A percentile compares a stretch with the other conserved stretches of the same genome.
These are phyloP conservation scores for Brachyhypopomus occidentalis DNA, from an alignment of 2,113 vertebrate species.

Conservation along the genomic window DNA sequence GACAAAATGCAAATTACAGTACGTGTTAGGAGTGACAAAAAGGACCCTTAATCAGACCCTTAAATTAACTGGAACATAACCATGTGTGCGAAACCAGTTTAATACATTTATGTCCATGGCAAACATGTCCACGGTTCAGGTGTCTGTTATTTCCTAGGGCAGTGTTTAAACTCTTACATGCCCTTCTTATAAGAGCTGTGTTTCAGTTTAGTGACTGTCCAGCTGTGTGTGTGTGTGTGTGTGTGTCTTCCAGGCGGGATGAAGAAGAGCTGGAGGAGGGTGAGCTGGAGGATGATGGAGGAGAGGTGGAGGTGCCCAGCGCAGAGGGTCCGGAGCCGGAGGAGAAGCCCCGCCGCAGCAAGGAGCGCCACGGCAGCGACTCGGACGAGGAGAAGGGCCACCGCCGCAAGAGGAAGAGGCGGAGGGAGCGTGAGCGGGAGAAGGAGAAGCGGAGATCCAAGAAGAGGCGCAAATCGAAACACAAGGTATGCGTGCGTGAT, in stretches of 20 bases:
- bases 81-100: not conserved
- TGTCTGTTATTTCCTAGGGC: no score
- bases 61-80: not conserved
- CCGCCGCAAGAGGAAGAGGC: constrained; percentile 84
- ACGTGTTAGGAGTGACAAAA: no score
- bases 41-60: no score
- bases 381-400: constrained; percentile 86
- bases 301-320: constrained; percentile 73
- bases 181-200: not conserved
- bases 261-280: constrained; percentile 95
- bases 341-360: constrained; percentile 71
- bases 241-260: constrained; percentile 71
- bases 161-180: no score
- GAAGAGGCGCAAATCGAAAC: constrained; percentile 92
- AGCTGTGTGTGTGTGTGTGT: not conserved
- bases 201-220: not conserved
- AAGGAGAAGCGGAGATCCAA: constrained; percentile 83
- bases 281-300: constrained; percentile 91
- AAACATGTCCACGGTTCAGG: not conserved
- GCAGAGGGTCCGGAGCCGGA: constrained; percentile 62
- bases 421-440: constrained; percentile 85
- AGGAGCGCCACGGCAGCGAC: constrained; percentile 82
- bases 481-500: constrained; percentile 78
- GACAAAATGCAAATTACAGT: no score
- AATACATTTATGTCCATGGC: not conserved